Evolutionary conservation across 2,888 invertebrate genomes (phyloP), one percentile per base, ranked within the genome.

Genomic region (Drosophila demipolita): DNA sequence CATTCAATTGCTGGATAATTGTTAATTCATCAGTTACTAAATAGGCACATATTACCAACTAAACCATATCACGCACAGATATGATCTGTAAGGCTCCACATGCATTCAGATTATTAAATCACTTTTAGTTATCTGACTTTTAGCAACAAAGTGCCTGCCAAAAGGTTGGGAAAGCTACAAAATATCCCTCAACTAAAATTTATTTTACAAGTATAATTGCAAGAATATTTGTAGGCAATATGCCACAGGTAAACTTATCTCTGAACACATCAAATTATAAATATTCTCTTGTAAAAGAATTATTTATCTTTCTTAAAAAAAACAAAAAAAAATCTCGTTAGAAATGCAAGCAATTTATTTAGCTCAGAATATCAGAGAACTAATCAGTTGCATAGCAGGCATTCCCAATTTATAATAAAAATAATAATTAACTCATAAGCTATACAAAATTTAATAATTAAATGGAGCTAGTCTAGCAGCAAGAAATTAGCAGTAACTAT

Each of bases 1-100:
- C 57, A 75, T 68, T 72, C 77, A 83, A 87, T 76, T 82, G 76
- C 80, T 78, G 76, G 75, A 80, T 87, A 87, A 85, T 87, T 81
- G 72, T 68, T 74, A 78, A 78, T 68, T 67, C 66, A 71, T 73
- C 62, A 52, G 57, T 53, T 70, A 62, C 62, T 54, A 58, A 45
- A 42, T 35, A 45, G 20, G 17, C 59, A 26, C 15, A 15, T 4
- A 17, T 9, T 8, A 11, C 23, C 23, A 23, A 11, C 15, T 8
- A 23, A 2, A 23, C 9, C 8, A 33, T 8, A 42, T 15, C 60
- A 33, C 17, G 15, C n/a, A 42, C 4, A 40, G 33, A 26, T 20
- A 11, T 26, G 7, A 26, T 36, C 15, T 1, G 9, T 5, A 7
- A 32, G 42, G 1, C 2, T 20, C 15, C 3, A 57, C 7, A 12